Evolutionary conservation across 2,797 vertebrate species (phyloP), one percentile per base, ranked within the genome.

Genomic region (Paedocypris micromegethes): DNA sequence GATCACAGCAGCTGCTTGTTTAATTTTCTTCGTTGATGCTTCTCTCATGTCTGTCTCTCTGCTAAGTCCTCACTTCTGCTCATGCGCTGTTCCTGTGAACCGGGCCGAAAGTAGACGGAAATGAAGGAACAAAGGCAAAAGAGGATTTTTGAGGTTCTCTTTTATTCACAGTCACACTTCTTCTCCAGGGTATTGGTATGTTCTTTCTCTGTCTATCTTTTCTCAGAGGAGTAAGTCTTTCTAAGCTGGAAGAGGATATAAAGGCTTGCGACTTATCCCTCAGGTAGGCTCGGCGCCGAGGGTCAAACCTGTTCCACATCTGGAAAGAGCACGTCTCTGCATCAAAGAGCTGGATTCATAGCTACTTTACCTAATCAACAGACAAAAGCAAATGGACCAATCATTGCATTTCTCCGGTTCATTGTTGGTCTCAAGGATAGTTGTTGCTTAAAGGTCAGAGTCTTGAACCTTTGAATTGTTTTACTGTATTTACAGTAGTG

Each of bases 81-180:
- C 5, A 41, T 23, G 9, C 4, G 6, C 40, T 43, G 55, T 44
- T 57, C 6, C 50, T 43, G 40, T 2, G 5, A 23, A 23, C 23
- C 9, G 39, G 44, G 45, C 46, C 2, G 5, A 5, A 68, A 52
- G 56, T 39, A 43, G 45, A 49, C 8, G 0, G 7, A 62, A 55
- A 37, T 56, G 9, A 70, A 40, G 52, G 40, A 57, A 70, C 40
- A 62, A 70, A 63, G 8, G 49, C 42, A 70, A 63, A 54, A 57
- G 38, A 40, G 46, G 60, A 64, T 63, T 64, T 42, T 47, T 53
- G 57, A 58, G 54, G 68, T 70, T 70, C 52, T 58, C 60, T 70
- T 57, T 64, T 54, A 70, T 57, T 70, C 53, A 57, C 40, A 57
- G 49, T 23, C 56, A 47, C 23, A 56, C 9, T 45, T 51, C 47